Base-by-base conservation (phyloP, 2,888 invertebrate genomes). In the Mythimna ferrago region DNA sequence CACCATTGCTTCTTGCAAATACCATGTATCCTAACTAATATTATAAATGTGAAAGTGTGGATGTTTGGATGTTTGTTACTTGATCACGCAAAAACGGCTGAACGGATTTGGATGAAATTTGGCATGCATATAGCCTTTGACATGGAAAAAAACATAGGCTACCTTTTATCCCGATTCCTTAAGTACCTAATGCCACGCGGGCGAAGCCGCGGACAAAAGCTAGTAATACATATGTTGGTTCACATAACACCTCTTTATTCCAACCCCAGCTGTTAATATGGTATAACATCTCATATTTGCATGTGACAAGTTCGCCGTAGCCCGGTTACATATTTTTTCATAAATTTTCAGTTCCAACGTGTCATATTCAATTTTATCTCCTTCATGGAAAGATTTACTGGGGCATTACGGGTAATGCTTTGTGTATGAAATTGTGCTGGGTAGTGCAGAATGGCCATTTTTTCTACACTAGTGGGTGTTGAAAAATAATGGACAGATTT, bases 241-340 rank as follows among this genome's bases (percentile, higher is more conserved):
- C 7, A 21, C 1, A 6, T 21, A 26, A 21, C 44, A 56, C 35
- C 35, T 53, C 16, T 64, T 48, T 76, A 62, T 56, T 51, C n/a
- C n/a, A 26, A 9, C 60, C 56, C 64, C 56, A 73, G 65, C 64
- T 81, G 78, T 82, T 84, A 84, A 86, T 83, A 82, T 74, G 74
- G 79, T 66, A 71, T 71, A 67, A 74, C 80, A 80, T 78, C 68
- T 62, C 80, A 76, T 73, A 91, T 92, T 92, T 91, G 89, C 91
- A 92, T 91, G 86, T 85, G 87, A 89, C 91, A 88, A 82, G 88
- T 78, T 84, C 71, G 68, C 78, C 53, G 81, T 82, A 81, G 68
- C 86, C 88, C 76, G 81, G 87, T 87, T 90, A 89, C 91, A 91
- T 91, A 91, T 87, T 90, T 91, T 91, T 91, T 91, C 90, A 89